Evolutionary conservation across 2,113 vertebrate genomes (phyloP), one percentile per base, ranked within the genome.

Genomic region (Scophthalmus maximus): DNA sequence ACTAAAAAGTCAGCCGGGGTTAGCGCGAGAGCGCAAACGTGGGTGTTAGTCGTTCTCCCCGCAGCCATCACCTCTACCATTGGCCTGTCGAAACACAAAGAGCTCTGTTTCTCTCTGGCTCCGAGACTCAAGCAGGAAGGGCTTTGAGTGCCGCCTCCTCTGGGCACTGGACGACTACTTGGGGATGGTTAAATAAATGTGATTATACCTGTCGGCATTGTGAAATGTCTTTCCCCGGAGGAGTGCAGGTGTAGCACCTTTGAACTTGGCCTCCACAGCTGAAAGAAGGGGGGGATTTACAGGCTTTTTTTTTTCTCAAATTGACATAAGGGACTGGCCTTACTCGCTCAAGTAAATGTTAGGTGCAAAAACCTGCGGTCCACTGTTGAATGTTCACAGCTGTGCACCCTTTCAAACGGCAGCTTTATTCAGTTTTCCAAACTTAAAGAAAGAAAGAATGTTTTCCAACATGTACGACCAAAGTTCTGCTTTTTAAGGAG

Each of bases 1-100:
- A 78, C 91, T 84, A 71, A 91, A 89, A 85, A 95, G 92, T 92
- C 88, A 89, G 89, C 82, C 78, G 81, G 88, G 87, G 86, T 90
- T 86, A 89, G 89, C 66, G 79, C 49, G 59, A 79, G 82, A 77
- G 84, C 68, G 50, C 47, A 23, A 50, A 78, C 65, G 90, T 92
- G 90, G 88, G 90, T 83, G 90, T 89, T 81, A 87, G 86, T 85
- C 84, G 84, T 84, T 78, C 82, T 26, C 85, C 87, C 85, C n/a
- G 75, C 85, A 76, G 88, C 88, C 7, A 70, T 89, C 90, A 89
- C 89, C 86, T 86, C 87, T 55, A 85, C 77, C 65, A 56, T 10
- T 61, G 78, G 78, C 79, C 81, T 22, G 76, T 25, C 3, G 58
- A 74, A 60, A 8, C 62, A 73, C 47, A 67, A 36, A 68, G 60